Evolutionary conservation across 1,140 invertebrate genomes (phyloP).

Genomic region (Tetranychus urticae): DNA sequence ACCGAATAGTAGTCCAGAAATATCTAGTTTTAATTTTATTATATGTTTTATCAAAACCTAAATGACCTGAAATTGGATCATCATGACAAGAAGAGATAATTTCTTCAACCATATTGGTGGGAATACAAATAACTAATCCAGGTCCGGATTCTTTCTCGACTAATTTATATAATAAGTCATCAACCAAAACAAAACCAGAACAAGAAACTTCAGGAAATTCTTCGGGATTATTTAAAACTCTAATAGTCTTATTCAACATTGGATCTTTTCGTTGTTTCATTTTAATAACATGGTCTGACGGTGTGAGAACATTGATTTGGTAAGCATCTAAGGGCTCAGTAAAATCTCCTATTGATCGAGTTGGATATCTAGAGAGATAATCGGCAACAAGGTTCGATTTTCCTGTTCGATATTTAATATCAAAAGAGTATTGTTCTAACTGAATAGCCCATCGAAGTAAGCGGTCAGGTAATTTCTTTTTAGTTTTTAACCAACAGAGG

Average conservation of each 20-base stretch:
- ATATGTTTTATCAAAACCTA: constrained; percentile 1
- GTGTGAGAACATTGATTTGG: neutral
- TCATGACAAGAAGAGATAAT: neutral
- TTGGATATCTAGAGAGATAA: neutral
- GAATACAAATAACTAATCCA: neutral
- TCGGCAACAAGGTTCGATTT: neutral
- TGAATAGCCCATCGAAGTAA: constrained; percentile 12
- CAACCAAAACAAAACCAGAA: neutral
- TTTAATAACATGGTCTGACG: neutral
- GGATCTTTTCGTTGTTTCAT: neutral
- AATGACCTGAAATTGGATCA: constrained; percentile 2
- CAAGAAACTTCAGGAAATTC: neutral
- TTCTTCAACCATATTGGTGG: neutral
- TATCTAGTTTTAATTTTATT: neutral
- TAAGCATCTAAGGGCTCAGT: neutral
- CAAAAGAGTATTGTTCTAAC: constrained; percentile 11
- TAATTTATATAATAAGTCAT: neutral
- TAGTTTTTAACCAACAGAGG: neutral
- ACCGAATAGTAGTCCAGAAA: neutral
- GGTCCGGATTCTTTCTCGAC: neutral
- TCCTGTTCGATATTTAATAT: neutral
- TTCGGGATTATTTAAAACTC: neutral
- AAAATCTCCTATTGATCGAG: neutral
- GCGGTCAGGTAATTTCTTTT: neutral
- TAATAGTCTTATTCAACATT: neutral